These are phyloP conservation scores for Semotilus atromaculatus DNA, from an alignment of 2,797 vertebrate genomes.

Conservation along the genomic window DNA sequence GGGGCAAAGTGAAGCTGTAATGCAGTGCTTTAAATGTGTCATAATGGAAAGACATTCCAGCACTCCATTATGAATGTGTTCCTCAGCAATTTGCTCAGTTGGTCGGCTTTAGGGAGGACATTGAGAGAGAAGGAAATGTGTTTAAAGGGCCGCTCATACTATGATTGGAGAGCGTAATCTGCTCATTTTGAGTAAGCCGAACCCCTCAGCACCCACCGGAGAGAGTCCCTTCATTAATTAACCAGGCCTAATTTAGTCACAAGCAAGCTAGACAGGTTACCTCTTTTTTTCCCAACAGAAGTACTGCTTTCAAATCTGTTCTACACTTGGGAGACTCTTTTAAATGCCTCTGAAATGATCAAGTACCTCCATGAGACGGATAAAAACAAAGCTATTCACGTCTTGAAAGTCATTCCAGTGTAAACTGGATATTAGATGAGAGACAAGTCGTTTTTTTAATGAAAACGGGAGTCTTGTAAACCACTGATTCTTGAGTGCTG, in stretches of 20 bases:
- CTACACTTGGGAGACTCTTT: constrained; percentile 27
- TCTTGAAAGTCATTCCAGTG: constrained; percentile 19
- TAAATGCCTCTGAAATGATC: constrained; percentile 45
- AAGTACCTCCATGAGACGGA: constrained; percentile 46
- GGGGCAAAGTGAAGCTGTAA: constrained; percentile 46
- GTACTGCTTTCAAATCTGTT: constrained; percentile 39
- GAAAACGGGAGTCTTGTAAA: constrained; percentile 11
- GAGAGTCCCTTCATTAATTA: constrained; percentile 61
- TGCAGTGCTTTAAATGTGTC: constrained; percentile 55
- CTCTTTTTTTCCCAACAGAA: constrained; percentile 26
- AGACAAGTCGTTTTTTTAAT: constrained; percentile 13
- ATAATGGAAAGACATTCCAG: constrained; percentile 51
- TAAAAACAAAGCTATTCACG: constrained; percentile 38
- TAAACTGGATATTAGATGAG: constrained; percentile 26
- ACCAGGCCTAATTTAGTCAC: constrained; percentile 59
- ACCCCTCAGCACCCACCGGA: constrained; percentile 44
- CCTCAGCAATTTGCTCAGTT: constrained; percentile 62
- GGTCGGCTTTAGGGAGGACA: constrained; percentile 54
- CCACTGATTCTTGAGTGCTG: constrained; percentile 8
- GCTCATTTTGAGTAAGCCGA: constrained; percentile 37
- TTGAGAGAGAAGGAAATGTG: constrained; percentile 33
- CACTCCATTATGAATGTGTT: constrained; percentile 63
- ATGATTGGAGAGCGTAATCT: constrained; percentile 43
- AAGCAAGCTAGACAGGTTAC: constrained; percentile 58
- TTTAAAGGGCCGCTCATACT: constrained; percentile 52